Evolutionary conservation across 2,113 vertebrate species (phyloP).

Genomic region (Melanostigma gelatinosum): DNA sequence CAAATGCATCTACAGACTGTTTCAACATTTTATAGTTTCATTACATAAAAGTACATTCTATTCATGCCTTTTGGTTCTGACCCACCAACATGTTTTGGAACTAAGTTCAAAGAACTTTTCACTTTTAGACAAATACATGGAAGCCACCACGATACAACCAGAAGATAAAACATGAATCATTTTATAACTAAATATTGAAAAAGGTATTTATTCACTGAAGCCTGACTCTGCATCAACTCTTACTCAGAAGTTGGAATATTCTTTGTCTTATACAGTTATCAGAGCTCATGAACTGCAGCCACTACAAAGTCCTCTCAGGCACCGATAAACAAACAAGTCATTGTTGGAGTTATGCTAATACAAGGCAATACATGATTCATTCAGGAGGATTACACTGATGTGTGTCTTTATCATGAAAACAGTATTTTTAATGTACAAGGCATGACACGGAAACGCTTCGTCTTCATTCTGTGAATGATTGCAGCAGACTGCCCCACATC

Average conservation of each 20-base stretch:
- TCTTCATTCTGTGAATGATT: neutral
- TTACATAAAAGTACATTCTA: slow-evolving; percentile 60
- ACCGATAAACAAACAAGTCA: slow-evolving; percentile 12
- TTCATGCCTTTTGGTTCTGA: slow-evolving; percentile 47
- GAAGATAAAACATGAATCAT: slow-evolving; percentile 10
- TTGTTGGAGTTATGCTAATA: neutral
- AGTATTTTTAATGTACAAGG: slow-evolving; percentile 3
- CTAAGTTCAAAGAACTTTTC: slow-evolving; percentile 2
- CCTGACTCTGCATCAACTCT: neutral
- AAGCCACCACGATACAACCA: neutral
- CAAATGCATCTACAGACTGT: neutral
- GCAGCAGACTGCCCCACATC: neutral
- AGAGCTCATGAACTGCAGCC: slow-evolving; percentile 28
- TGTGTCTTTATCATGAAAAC: slow-evolving; percentile 22
- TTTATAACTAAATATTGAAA: slow-evolving; percentile 19
- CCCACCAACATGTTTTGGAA: slow-evolving; percentile 33
- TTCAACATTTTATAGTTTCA: slow-evolving; percentile 67
- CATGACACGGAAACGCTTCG: slow-evolving; percentile 4
- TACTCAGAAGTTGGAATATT: neutral
- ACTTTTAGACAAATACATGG: slow-evolving; percentile 22
- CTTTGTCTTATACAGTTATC: slow-evolving; percentile 13
- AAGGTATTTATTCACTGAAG: neutral
- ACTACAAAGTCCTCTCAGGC: slow-evolving; percentile 28
- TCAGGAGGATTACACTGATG: slow-evolving; percentile 31
- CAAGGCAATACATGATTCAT: slow-evolving; percentile 33